Conservation (phyloP, 1,140 invertebrate species). For the Batillaria attramentaria region DNA sequence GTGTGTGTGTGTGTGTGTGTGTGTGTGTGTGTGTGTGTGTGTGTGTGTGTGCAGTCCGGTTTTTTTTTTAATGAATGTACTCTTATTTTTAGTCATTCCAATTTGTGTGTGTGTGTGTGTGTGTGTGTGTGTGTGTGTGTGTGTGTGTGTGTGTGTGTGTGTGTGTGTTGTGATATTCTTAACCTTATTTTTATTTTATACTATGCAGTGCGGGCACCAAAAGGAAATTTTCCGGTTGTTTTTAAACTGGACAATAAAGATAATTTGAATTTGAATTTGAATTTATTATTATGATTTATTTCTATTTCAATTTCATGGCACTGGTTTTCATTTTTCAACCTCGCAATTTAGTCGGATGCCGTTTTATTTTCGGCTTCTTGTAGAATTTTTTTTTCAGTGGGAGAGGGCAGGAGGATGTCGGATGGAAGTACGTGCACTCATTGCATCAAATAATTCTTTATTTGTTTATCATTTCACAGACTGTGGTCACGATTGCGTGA, state of each 20-base stretch:
- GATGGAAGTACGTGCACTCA: background rate
- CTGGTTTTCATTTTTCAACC: background rate
- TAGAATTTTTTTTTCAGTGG: no score
- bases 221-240: no score
- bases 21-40: slow-evolving; percentile 1
- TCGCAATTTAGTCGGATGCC: no score
- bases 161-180: no score
- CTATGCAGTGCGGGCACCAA: no score
- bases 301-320: background rate
- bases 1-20: slow-evolving; percentile 3
- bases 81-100: no score
- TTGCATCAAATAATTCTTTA: background rate
- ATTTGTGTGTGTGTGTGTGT: background rate
- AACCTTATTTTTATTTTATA: background rate
- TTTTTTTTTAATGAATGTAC: no score
- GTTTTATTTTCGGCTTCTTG: no score
- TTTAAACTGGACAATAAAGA: no score
- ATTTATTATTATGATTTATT: background rate
- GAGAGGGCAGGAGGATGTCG: background rate
- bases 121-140: background rate
- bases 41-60: background rate
- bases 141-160: background rate
- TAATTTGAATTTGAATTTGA: no score
- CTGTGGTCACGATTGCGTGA: background rate
- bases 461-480: background rate